These are phyloP conservation scores for Torymus aiolomorphi DNA, from an alignment of 2,888 invertebrate species.

Conservation along the genomic window DNA sequence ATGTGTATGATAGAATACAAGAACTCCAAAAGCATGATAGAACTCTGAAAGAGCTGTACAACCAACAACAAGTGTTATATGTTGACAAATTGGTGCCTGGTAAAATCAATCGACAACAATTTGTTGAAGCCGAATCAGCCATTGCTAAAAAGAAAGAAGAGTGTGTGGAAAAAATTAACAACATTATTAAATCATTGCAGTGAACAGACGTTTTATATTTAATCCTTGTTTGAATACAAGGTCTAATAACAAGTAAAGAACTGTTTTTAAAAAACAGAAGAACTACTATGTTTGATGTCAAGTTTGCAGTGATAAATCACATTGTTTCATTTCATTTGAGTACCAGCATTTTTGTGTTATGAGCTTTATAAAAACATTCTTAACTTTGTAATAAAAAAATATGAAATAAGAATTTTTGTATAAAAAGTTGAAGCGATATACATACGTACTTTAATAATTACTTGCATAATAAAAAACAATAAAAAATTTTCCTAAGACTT, in stretches of 20 bases:
- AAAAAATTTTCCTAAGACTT: too few species aligned
- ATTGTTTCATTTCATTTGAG: slow-evolving; percentile 40
- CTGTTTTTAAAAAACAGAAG: slow-evolving; percentile 19
- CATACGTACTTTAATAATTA: background rate
- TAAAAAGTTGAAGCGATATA: slow-evolving; percentile 19
- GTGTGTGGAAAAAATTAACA: slow-evolving; percentile 77
- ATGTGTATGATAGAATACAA: slow-evolving; percentile 79
- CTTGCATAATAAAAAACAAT: too few species aligned
- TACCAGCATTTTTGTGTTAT: slow-evolving; percentile 42
- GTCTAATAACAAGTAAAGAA: background rate
- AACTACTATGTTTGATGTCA: slow-evolving; percentile 8
- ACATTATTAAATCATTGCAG: slow-evolving; percentile 75
- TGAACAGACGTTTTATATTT: slow-evolving; percentile 28
- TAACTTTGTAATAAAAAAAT: slow-evolving; percentile 47
- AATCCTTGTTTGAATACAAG: background rate
- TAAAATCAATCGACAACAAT: slow-evolving; percentile 79
- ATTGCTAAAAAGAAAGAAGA: slow-evolving; percentile 80
- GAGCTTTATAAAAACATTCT: slow-evolving; percentile 28
- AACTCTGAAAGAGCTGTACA: slow-evolving; percentile 74
- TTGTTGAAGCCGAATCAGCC: slow-evolving; percentile 78
- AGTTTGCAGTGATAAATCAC: too few species aligned
- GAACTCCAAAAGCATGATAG: slow-evolving; percentile 80
- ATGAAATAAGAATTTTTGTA: slow-evolving; percentile 39
- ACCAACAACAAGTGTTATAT: slow-evolving; percentile 77
- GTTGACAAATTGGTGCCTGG: slow-evolving; percentile 81